phyloP scores from a whole-genome alignment of 2,797 vertebrate genomes.

The Clarias platycephalus region DNA sequence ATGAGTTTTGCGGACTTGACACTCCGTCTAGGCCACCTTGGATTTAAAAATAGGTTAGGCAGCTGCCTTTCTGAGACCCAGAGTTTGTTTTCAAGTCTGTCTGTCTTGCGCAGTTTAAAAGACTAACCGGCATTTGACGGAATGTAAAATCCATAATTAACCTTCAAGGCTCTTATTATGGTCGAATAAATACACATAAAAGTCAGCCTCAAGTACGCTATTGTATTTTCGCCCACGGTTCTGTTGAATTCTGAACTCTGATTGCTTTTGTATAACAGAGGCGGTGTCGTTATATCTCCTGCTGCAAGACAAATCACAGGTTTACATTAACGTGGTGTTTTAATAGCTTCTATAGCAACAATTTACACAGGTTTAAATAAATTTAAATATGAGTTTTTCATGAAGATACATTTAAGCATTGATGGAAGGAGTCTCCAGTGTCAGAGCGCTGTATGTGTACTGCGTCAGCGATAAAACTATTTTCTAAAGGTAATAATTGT shows the following conservation, averaged over 20 bases:
- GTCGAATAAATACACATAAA: background rate
- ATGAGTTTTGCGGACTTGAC: conserved; percentile 41
- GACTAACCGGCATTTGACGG: background rate
- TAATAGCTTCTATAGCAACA: background rate
- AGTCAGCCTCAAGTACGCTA: background rate
- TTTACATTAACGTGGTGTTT: background rate
- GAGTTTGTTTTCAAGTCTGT: conserved; percentile 34
- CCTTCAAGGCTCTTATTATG: conserved; percentile 23
- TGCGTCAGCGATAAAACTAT: background rate
- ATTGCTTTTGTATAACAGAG: background rate
- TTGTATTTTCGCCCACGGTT: background rate
- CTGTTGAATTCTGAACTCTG: background rate
- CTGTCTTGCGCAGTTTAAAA: conserved; percentile 5
- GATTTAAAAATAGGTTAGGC: conserved; percentile 50
- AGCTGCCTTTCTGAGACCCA: conserved; percentile 38
- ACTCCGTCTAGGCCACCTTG: conserved; percentile 45
- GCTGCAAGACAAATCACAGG: background rate
- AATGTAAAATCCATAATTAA: conserved; percentile 49
- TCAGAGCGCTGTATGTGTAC: background rate
- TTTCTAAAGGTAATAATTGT: background rate
- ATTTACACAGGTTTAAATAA: background rate
- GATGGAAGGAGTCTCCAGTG: background rate
- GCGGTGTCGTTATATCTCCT: background rate
- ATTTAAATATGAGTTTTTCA: background rate
- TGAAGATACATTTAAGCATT: background rate